Percentiles rank a stretch among this genome's conserved stretches.
Conservation (phyloP, 1,140 invertebrate species). For the Drosophila rufa region DNA sequence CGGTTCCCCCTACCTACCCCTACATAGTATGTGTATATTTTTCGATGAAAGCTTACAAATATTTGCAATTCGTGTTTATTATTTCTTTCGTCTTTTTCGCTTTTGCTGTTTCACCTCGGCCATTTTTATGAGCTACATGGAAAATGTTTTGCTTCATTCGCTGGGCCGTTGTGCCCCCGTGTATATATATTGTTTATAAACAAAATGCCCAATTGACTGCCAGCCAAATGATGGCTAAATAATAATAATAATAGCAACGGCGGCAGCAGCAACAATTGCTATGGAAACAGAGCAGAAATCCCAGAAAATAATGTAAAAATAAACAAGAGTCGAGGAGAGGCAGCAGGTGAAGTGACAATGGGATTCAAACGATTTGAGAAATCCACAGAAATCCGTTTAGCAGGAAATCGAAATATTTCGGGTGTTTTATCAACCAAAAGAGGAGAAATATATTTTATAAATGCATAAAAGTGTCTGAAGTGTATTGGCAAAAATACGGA, state of each 20-base stretch:
- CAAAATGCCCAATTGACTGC: conserved; percentile 69
- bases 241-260: conserved; percentile 56
- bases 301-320: conserved; percentile 47
- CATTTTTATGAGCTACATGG: conserved; percentile 72
- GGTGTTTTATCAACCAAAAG: background rate
- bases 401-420: background rate
- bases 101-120: conserved; percentile 20
- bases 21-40: conserved; percentile 11
- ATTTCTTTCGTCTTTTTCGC: conserved; percentile 31
- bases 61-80: conserved; percentile 70
- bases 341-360: conserved; percentile 28
- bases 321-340: conserved; percentile 27
- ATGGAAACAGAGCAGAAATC: conserved; percentile 18
- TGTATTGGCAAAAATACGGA: no score
- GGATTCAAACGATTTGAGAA: background rate
- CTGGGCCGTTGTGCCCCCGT: conserved; percentile 1
- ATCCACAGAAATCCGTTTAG: background rate
- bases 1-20: no score
- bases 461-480: background rate
- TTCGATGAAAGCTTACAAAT: conserved; percentile 69
- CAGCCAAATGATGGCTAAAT: conserved; percentile 70
- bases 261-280: background rate
- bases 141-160: conserved; percentile 32
- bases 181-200: conserved; percentile 69
- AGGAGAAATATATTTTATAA: background rate